phyloP scores from a whole-genome alignment of 2,797 vertebrate species.

The Sciurus carolinensis region DNA sequence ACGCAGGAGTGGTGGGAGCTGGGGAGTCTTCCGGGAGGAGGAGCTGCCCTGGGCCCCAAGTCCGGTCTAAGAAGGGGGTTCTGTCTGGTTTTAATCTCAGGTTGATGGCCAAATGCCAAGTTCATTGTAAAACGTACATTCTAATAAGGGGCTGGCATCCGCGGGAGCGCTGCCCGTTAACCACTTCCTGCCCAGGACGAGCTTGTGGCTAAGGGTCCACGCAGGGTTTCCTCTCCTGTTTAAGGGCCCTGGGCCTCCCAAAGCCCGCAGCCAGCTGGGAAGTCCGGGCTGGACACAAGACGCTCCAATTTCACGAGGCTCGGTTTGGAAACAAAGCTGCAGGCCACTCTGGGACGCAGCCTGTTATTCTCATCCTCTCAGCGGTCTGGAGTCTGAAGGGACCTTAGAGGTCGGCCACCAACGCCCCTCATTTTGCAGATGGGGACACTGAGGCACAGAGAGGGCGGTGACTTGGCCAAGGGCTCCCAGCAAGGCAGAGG shows the following conservation, averaged over 20 bases:
- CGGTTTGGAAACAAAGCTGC: not conserved
- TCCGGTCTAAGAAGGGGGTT: conserved; percentile 71
- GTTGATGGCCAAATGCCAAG: conserved; percentile 85
- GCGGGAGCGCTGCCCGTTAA: conserved; percentile 75
- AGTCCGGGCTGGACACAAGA: not conserved
- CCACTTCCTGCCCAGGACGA: conserved; percentile 75
- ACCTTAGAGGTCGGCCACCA: not conserved
- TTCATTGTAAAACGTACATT: conserved; percentile 86
- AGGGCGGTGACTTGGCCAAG: not conserved
- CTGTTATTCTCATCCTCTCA: not conserved
- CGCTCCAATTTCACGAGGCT: accelerated
- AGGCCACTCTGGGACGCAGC: not conserved
- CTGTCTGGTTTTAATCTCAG: conserved; percentile 87
- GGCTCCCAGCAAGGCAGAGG: not conserved
- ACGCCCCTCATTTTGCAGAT: not conserved
- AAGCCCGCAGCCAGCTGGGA: not conserved
- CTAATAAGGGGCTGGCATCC: conserved; percentile 86
- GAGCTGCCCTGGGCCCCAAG: conserved; percentile 50
- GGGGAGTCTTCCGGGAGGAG: accelerated
- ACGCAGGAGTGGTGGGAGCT: not conserved
- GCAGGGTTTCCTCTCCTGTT: not conserved
- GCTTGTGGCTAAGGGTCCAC: not conserved
- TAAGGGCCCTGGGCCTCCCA: not conserved
- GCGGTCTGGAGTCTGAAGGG: not conserved
- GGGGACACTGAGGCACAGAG: not conserved